A percentile compares a stretch with the other conserved stretches of the same genome.
These are phyloP conservation scores for Scortum barcoo DNA, from an alignment of 2,113 vertebrate species.

Conservation along the genomic window DNA sequence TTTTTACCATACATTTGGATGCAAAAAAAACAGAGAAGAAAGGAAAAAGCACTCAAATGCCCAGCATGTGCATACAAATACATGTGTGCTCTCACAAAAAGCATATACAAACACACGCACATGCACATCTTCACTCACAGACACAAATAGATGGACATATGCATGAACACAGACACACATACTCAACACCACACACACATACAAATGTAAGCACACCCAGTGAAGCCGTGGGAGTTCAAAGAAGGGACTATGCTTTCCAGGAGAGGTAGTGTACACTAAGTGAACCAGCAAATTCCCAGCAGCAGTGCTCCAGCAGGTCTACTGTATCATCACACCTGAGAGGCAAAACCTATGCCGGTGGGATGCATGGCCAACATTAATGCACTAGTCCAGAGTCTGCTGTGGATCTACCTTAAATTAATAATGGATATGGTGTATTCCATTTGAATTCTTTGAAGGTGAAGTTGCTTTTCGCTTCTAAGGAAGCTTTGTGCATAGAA, in stretches of 20 bases:
- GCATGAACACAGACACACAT: conserved; percentile 17
- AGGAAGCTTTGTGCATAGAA: conserved; percentile 23
- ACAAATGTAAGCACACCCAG: conserved; percentile 47
- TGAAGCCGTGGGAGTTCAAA: conserved; percentile 61
- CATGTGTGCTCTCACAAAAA: conserved; percentile 22
- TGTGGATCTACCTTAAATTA: conserved; percentile 52
- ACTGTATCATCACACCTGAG: conserved; percentile 50
- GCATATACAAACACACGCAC: conserved; percentile 5
- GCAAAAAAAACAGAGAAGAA: conserved; percentile 51
- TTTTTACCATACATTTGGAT: conserved; percentile 57
- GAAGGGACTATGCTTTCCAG: conserved; percentile 44
- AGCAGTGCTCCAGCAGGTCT: conserved; percentile 41
- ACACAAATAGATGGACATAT: conserved; percentile 38
- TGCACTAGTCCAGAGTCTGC: conserved; percentile 33
- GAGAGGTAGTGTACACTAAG: conserved; percentile 40
- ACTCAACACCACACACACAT: conserved; percentile 1
- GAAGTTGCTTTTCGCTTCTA: conserved; percentile 28
- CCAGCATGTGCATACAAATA: conserved; percentile 51
- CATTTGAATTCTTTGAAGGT: conserved; percentile 58
- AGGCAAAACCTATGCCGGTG: conserved; percentile 24
- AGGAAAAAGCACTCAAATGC: conserved; percentile 46
- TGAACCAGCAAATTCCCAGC: conserved; percentile 60
- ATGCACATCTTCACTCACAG: neutral
- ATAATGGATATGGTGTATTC: conserved; percentile 55
- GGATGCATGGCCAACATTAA: conserved; percentile 35